Conservation (phyloP, 2,797 vertebrate species). For the Sciaenops ocellatus region DNA sequence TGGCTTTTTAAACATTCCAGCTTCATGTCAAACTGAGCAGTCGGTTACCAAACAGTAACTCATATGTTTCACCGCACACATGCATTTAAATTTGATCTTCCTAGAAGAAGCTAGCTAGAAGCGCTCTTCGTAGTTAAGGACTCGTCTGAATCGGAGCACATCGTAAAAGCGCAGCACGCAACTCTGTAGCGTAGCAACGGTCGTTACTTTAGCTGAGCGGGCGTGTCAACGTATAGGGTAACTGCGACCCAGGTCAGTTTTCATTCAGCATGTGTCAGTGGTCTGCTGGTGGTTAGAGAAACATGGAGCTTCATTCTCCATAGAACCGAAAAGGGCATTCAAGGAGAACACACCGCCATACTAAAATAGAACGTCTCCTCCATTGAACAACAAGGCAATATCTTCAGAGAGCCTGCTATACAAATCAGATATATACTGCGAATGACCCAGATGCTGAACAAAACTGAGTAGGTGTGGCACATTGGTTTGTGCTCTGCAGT, state of each 20-base stretch:
- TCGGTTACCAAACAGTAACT: conserved; percentile 54
- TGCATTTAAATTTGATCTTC: conserved; percentile 67
- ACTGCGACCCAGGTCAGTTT: conserved; percentile 71
- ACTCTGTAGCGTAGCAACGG: conserved; percentile 60
- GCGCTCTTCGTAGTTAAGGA: conserved; percentile 55
- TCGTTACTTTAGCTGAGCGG: conserved; percentile 60
- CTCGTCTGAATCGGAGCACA: conserved; percentile 60
- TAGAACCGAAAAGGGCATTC: conserved; percentile 60
- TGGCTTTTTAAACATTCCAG: conserved; percentile 71
- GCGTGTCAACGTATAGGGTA: conserved; percentile 51
- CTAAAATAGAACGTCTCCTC: conserved; percentile 30
- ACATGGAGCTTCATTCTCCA: conserved; percentile 65
- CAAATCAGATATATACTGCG: conserved; percentile 62
- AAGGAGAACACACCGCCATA: conserved; percentile 32
- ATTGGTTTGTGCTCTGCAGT: conserved; percentile 67
- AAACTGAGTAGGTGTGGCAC: conserved; percentile 70
- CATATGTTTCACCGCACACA: conserved; percentile 61
- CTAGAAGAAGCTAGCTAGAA: conserved; percentile 70
- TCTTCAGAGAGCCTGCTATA: conserved; percentile 41
- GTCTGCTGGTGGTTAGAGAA: conserved; percentile 86
- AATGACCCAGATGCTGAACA: conserved; percentile 77
- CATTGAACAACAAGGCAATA: conserved; percentile 42
- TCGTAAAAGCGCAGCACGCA: conserved; percentile 66
- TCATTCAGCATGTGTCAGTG: conserved; percentile 81
- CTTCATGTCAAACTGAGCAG: conserved; percentile 69